Evolutionary conservation across 1,140 invertebrate species (phyloP).

Genomic region (Gerris buenoi): DNA sequence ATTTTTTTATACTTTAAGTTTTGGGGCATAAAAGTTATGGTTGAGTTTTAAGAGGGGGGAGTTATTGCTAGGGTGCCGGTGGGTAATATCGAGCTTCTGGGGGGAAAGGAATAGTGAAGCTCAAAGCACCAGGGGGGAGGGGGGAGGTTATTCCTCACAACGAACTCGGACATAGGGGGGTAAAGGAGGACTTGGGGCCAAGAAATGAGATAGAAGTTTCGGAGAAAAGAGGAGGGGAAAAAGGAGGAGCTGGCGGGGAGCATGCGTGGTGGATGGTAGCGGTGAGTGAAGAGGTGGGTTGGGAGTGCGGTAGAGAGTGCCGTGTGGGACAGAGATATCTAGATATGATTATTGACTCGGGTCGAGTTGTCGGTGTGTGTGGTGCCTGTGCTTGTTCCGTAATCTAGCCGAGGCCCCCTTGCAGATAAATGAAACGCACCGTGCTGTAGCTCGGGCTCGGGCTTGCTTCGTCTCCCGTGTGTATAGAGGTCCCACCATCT

Average conservation of each 20-base stretch:
- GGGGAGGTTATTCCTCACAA: background rate
- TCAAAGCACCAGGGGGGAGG: background rate
- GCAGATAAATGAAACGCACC: background rate
- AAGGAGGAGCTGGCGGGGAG: background rate
- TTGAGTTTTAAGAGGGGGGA: background rate
- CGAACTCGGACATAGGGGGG: background rate
- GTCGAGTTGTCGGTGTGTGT: background rate
- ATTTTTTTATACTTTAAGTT: too few relatives aligned
- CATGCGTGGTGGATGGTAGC: background rate
- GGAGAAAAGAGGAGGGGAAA: too few relatives aligned
- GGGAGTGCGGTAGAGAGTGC: background rate
- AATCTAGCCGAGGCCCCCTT: background rate
- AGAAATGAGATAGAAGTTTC: background rate
- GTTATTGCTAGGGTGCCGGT: background rate
- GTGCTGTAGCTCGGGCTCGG: background rate
- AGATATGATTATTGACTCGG: background rate
- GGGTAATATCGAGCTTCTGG: background rate
- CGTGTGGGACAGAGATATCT: background rate
- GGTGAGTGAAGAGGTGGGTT: background rate
- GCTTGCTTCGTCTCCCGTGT: too few relatives aligned
- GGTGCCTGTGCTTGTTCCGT: background rate
- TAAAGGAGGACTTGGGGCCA: background rate
- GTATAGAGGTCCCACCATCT: background rate
- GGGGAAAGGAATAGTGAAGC: background rate
- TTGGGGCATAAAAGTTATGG: too few relatives aligned